Evolutionary conservation across 2,113 vertebrate genomes (phyloP).

Genomic region (Gymnobelideus leadbeateri): DNA sequence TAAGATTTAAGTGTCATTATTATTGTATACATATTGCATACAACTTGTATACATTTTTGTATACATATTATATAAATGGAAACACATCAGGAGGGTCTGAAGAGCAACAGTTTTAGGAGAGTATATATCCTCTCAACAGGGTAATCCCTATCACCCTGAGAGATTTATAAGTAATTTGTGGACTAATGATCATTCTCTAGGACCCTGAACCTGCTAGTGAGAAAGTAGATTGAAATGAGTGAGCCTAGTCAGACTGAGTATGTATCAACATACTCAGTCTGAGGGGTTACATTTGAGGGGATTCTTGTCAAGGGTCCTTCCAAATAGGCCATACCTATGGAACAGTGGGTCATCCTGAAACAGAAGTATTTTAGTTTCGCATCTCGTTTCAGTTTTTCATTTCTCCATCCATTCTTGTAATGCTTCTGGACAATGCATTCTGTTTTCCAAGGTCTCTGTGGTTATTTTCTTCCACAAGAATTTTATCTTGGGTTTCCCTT

Average conservation of each 20-base stretch:
- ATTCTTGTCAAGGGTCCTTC: background rate
- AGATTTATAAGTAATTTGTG: background rate
- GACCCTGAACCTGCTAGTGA: background rate
- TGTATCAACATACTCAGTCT: background rate
- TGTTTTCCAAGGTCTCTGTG: background rate
- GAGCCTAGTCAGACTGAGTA: background rate
- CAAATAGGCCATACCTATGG: background rate
- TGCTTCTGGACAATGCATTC: background rate
- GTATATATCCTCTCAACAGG: background rate
- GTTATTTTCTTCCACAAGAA: background rate
- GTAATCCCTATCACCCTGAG: background rate
- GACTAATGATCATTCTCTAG: background rate
- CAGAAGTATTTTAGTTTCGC: background rate
- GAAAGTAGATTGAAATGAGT: background rate
- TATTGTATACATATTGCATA: background rate
- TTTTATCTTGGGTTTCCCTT: slow-evolving; percentile 1
- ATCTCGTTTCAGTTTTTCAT: background rate
- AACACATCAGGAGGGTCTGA: background rate
- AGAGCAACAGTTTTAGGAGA: background rate
- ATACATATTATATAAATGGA: background rate
- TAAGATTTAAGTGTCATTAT: background rate
- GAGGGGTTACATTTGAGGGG: background rate
- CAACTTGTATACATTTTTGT: too few species aligned
- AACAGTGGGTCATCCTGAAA: background rate
- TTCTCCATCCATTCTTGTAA: background rate